Conservation (phyloP, 1,140 invertebrate genomes). For the Streblospio benedicti region DNA sequence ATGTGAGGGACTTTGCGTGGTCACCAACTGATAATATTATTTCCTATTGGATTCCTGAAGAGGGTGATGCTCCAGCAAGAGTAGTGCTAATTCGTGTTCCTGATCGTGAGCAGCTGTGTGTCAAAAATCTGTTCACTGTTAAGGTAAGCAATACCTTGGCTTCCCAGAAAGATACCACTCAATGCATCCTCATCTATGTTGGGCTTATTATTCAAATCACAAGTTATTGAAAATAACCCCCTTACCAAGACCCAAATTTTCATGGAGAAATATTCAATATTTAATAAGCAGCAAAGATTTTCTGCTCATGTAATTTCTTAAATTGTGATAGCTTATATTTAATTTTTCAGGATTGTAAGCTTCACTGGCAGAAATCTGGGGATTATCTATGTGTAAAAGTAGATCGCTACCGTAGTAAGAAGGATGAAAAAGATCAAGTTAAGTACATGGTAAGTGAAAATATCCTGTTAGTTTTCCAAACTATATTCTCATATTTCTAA, state of each 20-base stretch:
- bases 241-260: no score
- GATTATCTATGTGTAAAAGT: slow-evolving; percentile 97
- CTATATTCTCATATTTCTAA: no score
- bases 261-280: no score
- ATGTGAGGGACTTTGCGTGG: slow-evolving; percentile 82
- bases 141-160: no score
- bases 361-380: slow-evolving; percentile 98
- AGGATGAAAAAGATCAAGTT: slow-evolving; percentile 61
- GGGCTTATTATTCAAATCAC: no score
- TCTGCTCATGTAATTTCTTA: no score
- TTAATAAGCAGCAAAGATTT: no score
- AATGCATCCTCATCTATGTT: no score
- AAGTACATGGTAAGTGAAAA: slow-evolving; percentile 74
- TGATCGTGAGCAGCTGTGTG: slow-evolving; percentile 77
- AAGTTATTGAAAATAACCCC: no score
- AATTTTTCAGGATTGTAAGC: slow-evolving; percentile 95
- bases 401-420: slow-evolving; percentile 90
- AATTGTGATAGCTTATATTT: no score
- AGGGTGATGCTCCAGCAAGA: slow-evolving; percentile 57
- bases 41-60: slow-evolving; percentile 96
- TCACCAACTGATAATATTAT: slow-evolving; percentile 93
- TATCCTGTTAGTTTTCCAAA: no score
- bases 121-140: slow-evolving; percentile 95
- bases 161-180: no score
- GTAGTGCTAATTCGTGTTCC: slow-evolving; percentile 54